A percentile compares a stretch with the other conserved stretches of the same genome.
phyloP scores from a whole-genome alignment of 1,140 invertebrate genomes.

The Caenorhabditis tropicalis region DNA sequence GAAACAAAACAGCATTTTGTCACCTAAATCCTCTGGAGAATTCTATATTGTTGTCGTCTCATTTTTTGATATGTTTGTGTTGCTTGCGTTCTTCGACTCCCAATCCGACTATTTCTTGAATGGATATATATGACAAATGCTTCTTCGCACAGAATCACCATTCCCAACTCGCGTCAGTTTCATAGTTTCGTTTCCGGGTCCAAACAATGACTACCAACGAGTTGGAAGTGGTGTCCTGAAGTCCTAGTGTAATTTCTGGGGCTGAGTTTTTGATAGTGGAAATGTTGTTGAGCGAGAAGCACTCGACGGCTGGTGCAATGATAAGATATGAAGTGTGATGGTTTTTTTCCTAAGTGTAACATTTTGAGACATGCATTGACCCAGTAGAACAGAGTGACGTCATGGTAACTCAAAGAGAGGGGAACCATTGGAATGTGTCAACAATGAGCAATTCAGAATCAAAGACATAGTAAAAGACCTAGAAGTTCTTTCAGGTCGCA shows the following conservation, averaged over 20 bases:
- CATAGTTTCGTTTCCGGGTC: neutral
- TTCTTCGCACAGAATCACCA: neutral
- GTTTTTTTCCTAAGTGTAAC: neutral
- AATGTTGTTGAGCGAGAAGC: neutral
- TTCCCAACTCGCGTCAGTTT: slow-evolving; percentile 7
- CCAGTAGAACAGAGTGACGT: neutral
- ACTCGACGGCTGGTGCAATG: neutral
- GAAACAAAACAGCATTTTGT: neutral
- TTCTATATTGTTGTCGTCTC: neutral
- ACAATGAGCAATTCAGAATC: neutral
- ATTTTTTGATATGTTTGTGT: neutral
- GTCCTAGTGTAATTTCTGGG: neutral
- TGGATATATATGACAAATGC: neutral
- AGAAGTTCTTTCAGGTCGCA: too few species aligned
- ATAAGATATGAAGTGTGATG: neutral
- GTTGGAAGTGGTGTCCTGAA: neutral
- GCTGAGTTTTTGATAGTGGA: neutral
- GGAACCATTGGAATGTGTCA: neutral
- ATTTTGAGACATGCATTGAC: neutral
- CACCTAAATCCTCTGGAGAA: neutral
- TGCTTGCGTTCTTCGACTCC: neutral
- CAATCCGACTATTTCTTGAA: neutral
- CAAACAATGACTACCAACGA: slow-evolving; percentile 17
- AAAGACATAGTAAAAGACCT: neutral
- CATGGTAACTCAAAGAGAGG: neutral